Percentiles rank a stretch among this genome's conserved stretches.
These are phyloP conservation scores for Invenusta paracnida DNA, from an alignment of 2,888 invertebrate species.

Conservation along the genomic window DNA sequence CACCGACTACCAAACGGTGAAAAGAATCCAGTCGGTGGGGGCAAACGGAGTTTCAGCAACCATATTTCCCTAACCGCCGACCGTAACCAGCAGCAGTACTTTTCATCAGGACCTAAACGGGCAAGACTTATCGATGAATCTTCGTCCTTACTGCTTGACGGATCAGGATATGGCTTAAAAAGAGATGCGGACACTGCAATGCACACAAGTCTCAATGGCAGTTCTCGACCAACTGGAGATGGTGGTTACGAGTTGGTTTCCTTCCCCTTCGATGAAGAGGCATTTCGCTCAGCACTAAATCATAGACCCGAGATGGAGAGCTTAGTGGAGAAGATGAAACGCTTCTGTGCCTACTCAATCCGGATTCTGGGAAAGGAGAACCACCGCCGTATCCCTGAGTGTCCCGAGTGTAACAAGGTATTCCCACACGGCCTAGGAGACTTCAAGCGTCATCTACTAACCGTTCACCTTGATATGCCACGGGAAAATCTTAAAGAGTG, in stretches of 20 bases:
- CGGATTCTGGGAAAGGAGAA: conserved; percentile 41
- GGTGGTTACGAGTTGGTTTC: conserved; percentile 38
- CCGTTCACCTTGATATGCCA: conserved; percentile 42
- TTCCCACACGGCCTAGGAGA: conserved; percentile 43
- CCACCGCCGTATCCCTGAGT: conserved; percentile 43
- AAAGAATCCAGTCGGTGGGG: not conserved
- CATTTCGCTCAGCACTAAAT: not conserved
- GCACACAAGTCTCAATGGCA: not conserved
- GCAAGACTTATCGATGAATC: not conserved
- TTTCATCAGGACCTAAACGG: not conserved
- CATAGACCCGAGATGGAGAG: conserved; percentile 34
- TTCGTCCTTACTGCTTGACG: too few species aligned
- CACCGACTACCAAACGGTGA: not conserved
- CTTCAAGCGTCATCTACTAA: conserved; percentile 42
- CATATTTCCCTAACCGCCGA: too few species aligned
- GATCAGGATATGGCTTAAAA: too few species aligned
- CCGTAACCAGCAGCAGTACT: too few species aligned
- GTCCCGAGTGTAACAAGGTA: conserved; percentile 43
- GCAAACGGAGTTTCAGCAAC: not conserved
- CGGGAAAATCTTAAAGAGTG: conserved; percentile 40
- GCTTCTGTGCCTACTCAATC: conserved; percentile 38
- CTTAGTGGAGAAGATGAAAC: conserved; percentile 40
- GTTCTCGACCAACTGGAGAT: not conserved
- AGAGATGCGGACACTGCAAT: too few species aligned
- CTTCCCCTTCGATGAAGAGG: conserved; percentile 43